Evolutionary conservation across 2,888 invertebrate genomes (phyloP), one percentile per base, ranked within the genome.

Genomic region (Automeris io): DNA sequence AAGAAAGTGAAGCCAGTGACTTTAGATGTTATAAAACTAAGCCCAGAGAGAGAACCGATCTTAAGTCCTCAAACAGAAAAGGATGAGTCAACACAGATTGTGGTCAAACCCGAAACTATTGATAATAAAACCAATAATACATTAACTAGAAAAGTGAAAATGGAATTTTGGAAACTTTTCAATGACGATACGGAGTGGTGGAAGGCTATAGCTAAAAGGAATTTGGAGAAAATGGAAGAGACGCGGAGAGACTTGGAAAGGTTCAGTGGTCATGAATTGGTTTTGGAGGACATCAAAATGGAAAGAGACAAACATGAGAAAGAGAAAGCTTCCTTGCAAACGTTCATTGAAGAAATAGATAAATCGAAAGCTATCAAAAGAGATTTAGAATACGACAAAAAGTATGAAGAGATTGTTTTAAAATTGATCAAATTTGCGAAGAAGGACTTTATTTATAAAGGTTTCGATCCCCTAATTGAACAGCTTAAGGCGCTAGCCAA

Each of bases 121-220:
- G 31, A 49, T 3, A 51, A 53, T 7, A 43, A 54, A 1, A 41
- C 44, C 6, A 62, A 63, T 24, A 60, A 51, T 12, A 65, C 62
- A 1, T 49, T 63, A 16, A 56, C 62, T 1, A 73, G 55, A 40
- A 68, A 70, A 46, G 62, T 69, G 0, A 72, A 64, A 43, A 56
- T 62, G 19, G 70, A 82, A 31, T 85, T 86, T 47, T 85, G 83
- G 83, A 77, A 72, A 37, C 62, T 87, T 52, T 86, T 87, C 46
- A 78, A 75, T 47, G 79, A 86, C 41, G 87, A 87, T 22, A 74
- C 83, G 0, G 87, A 86, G 35, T 79, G 83, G 73, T 87, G 87
- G 87, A 83, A 77, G 37, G 85, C 75, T 0, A 47, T 87, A 12
- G 86, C 87, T 1, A 76, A 83, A 39, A 74, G 85, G 35, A 82